Evolutionary conservation across 1,140 invertebrate species (phyloP).

Genomic region (Philopotamus ludificatus): DNA sequence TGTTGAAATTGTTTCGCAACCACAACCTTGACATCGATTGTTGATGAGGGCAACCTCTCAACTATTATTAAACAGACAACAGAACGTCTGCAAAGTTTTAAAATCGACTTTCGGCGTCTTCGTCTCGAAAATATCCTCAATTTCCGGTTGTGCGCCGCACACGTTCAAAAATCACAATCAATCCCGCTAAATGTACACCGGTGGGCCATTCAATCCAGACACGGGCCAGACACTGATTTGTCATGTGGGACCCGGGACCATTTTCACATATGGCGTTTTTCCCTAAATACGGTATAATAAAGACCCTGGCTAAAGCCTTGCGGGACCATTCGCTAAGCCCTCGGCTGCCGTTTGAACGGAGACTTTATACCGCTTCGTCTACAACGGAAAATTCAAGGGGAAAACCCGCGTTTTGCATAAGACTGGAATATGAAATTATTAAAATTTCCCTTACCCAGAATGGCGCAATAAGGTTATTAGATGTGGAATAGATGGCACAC

Average conservation of each 20-base stretch:
- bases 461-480: no score
- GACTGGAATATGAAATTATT: no score
- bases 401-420: no score
- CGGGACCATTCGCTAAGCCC: not conserved
- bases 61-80: constrained; percentile 3
- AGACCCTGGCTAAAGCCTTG: constrained; percentile 1
- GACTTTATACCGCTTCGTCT: not conserved
- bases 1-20: not conserved
- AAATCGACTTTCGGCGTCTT: not conserved
- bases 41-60: not conserved
- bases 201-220: not conserved
- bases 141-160: not conserved
- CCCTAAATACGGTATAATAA: constrained; percentile 20
- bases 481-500: no score
- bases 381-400: no score
- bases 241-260: not conserved
- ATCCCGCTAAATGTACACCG: not conserved
- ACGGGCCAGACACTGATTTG: constrained; percentile 1
- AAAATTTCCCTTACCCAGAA: no score
- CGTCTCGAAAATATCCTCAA: not conserved
- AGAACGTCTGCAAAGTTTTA: not conserved
- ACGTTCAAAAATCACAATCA: not conserved
- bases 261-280: constrained; percentile 5
- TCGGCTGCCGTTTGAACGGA: constrained; percentile 1
- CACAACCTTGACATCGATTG: constrained; percentile 1